Evolutionary conservation across 2,797 vertebrate genomes (phyloP).

Genomic region (Lutjanus campechanus): DNA sequence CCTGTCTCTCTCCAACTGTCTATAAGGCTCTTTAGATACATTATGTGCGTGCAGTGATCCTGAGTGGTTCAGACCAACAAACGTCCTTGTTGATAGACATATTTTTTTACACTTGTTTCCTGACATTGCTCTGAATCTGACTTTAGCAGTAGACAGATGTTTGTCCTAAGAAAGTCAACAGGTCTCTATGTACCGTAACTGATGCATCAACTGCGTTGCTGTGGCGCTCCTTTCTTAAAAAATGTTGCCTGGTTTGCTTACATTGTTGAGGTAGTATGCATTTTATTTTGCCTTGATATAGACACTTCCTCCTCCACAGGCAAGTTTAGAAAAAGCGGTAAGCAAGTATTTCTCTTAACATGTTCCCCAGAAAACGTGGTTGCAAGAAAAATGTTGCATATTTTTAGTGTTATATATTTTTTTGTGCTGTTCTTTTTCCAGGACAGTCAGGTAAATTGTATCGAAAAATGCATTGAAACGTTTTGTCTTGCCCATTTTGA

Average conservation of each 20-base stretch:
- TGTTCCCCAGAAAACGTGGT: slow-evolving; percentile 77
- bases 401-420: slow-evolving; percentile 73
- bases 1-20: slow-evolving; percentile 86
- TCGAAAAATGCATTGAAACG: slow-evolving; percentile 80
- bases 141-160: slow-evolving; percentile 74
- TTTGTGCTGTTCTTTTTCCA: slow-evolving; percentile 84
- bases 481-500: slow-evolving; percentile 76
- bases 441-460: slow-evolving; percentile 86
- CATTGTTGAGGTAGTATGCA: slow-evolving; percentile 81
- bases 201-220: slow-evolving; percentile 79
- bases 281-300: slow-evolving; percentile 84
- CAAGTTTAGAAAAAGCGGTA: slow-evolving; percentile 87
- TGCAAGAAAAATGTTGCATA: slow-evolving; percentile 82
- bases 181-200: slow-evolving; percentile 50
- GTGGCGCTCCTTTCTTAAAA: slow-evolving; percentile 59
- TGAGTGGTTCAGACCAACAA: slow-evolving; percentile 61
- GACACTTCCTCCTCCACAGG: slow-evolving; percentile 89
- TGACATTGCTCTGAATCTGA: slow-evolving; percentile 68
- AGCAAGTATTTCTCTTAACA: slow-evolving; percentile 77
- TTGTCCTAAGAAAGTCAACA: slow-evolving; percentile 65
- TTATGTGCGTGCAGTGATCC: slow-evolving; percentile 68
- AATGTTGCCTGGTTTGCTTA: slow-evolving; percentile 74
- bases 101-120: slow-evolving; percentile 55
- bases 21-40: slow-evolving; percentile 71
- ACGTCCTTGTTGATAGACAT: slow-evolving; percentile 64